Evolutionary conservation across 2,113 vertebrate species (phyloP).

Genomic region (Pyrgilauda ruficollis): DNA sequence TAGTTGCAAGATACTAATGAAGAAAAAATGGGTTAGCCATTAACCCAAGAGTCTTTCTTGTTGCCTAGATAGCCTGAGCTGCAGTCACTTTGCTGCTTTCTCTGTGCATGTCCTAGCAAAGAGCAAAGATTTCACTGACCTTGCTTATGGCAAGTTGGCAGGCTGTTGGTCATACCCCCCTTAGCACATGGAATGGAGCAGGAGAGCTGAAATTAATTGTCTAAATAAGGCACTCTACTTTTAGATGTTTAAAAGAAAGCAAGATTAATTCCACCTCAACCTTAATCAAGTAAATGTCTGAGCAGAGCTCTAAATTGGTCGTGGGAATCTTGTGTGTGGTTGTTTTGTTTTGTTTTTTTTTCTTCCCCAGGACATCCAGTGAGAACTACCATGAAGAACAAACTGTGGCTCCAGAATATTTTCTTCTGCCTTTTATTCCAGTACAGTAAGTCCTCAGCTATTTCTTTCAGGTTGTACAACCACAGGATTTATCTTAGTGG

Average conservation of each 20-base stretch:
- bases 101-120: neutral
- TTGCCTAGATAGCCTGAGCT: neutral
- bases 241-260: neutral
- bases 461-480: neutral
- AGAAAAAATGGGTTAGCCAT: neutral
- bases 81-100: neutral
- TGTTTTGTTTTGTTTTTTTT: neutral
- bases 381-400: conserved; percentile 57
- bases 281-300: neutral
- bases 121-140: neutral
- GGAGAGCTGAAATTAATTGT: neutral
- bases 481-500: neutral
- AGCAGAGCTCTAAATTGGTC: neutral
- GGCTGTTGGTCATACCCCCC: neutral
- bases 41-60: neutral
- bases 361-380: neutral
- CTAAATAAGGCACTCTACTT: neutral
- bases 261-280: neutral
- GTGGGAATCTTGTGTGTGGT: neutral
- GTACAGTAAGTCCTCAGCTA: conserved; percentile 55
- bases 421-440: conserved; percentile 58
- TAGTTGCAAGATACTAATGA: neutral
- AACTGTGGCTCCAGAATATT: neutral
- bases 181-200: neutral
- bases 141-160: neutral